Evolutionary conservation across 2,888 invertebrate species (phyloP).

Genomic region (Seladonia tumulorum): DNA sequence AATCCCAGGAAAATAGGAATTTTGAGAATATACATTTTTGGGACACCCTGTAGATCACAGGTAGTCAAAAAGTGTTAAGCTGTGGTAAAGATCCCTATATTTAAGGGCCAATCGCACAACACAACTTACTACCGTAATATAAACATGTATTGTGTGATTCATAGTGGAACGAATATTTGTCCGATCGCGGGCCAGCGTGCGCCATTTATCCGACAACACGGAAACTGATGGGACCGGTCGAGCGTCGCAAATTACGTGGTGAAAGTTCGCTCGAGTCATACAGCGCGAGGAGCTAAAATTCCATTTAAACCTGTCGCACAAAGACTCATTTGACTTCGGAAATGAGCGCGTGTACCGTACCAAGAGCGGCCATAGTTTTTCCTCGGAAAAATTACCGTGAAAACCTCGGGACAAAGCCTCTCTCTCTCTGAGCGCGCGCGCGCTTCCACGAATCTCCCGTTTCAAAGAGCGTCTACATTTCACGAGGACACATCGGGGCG

Average conservation of each 20-base stretch:
- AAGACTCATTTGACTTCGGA: background rate
- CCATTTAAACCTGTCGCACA: background rate
- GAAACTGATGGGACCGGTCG: background rate
- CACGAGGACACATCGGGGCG: background rate
- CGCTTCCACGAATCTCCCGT: conserved; percentile 14
- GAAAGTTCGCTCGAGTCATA: background rate
- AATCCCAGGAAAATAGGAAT: too few species aligned
- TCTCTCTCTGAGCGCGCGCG: background rate
- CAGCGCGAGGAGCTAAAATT: background rate
- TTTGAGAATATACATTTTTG: too few species aligned
- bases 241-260: background rate
- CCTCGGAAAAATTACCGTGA: background rate
- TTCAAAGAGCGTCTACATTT: conserved; percentile 29
- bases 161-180: background rate
- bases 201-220: background rate
- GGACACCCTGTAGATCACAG: too few species aligned
- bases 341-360: background rate
- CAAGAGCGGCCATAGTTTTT: background rate
- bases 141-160: background rate
- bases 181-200: background rate
- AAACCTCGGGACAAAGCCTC: background rate
- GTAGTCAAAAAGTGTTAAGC: too few species aligned
- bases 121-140: too few species aligned
- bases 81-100: too few species aligned
- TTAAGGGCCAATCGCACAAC: too few species aligned